Evolutionary conservation across 2,888 invertebrate genomes (phyloP).

Genomic region (Lasioglossum leucozonium): DNA sequence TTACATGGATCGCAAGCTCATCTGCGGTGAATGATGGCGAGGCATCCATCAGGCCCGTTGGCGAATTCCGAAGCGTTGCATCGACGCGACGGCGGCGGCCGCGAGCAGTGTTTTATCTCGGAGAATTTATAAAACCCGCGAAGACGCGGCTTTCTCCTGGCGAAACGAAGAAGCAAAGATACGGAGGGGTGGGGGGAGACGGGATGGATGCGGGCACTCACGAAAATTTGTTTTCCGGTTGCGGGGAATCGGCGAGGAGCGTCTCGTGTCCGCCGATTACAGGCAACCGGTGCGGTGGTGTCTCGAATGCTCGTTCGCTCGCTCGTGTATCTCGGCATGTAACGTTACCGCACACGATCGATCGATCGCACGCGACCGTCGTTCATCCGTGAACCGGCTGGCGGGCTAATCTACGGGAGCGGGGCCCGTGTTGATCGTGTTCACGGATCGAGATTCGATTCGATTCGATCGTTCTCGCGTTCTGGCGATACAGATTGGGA

Average conservation of each 20-base stretch:
- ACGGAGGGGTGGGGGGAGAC: too few species aligned
- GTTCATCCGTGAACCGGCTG: constrained; percentile 37
- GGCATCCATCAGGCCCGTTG: not conserved
- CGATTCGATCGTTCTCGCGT: not conserved
- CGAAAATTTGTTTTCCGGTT: not conserved
- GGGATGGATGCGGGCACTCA: not conserved
- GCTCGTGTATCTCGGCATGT: constrained; percentile 27
- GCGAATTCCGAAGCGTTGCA: not conserved
- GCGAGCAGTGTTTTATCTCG: not conserved
- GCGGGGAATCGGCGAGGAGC: not conserved
- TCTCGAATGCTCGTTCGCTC: constrained; percentile 16
- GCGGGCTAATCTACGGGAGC: not conserved
- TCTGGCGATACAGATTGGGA: not conserved
- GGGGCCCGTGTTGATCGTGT: not conserved
- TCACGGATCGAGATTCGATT: too few species aligned
- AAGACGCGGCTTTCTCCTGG: not conserved
- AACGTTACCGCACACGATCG: constrained; percentile 53
- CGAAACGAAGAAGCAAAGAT: not conserved
- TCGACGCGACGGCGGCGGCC: too few species aligned
- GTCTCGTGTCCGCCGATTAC: not conserved
- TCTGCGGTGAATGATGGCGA: not conserved
- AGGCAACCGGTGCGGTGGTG: constrained; percentile 21
- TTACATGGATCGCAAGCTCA: not conserved
- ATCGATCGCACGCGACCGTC: constrained; percentile 58
- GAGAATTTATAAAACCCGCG: not conserved